Percentiles rank a stretch among this genome's conserved stretches.
phyloP scores from a whole-genome alignment of 1,140 invertebrate species.

The Chironomus striatipennis region DNA sequence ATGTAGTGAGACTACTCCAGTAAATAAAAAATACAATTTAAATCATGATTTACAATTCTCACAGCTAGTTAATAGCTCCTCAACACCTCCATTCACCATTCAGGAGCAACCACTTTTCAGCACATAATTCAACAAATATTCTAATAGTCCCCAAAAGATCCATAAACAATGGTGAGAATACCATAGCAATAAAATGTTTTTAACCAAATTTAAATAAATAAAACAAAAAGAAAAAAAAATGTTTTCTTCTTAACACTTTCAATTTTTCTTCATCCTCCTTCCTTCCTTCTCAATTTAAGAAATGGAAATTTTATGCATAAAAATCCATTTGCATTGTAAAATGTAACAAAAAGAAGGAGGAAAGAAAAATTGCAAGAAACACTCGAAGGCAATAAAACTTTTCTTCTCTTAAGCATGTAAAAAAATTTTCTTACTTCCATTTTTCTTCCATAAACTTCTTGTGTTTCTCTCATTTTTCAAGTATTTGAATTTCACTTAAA shows the following conservation, averaged over 20 bases:
- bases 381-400: slow-evolving; percentile 16
- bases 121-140: too few species aligned
- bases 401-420: not conserved
- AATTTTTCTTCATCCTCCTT: not conserved
- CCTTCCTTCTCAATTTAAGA: not conserved
- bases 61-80: too few species aligned
- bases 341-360: not conserved
- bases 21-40: too few species aligned
- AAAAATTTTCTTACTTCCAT: slow-evolving; percentile 1
- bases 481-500: not conserved
- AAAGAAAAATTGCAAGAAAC: not conserved
- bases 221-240: not conserved
- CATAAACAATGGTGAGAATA: too few species aligned
- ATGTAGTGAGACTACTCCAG: too few species aligned
- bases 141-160: too few species aligned
- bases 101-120: too few species aligned
- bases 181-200: too few species aligned
- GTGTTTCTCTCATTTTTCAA: not conserved
- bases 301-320: slow-evolving; percentile 9
- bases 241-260: not conserved
- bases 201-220: not conserved
- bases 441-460: not conserved
- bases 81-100: too few species aligned
- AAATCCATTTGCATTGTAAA: not conserved
- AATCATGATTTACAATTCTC: too few species aligned